These are phyloP conservation scores for Heteractis magnifica DNA, from an alignment of 92 coral and sea anemone species.

Conservation along the genomic window DNA sequence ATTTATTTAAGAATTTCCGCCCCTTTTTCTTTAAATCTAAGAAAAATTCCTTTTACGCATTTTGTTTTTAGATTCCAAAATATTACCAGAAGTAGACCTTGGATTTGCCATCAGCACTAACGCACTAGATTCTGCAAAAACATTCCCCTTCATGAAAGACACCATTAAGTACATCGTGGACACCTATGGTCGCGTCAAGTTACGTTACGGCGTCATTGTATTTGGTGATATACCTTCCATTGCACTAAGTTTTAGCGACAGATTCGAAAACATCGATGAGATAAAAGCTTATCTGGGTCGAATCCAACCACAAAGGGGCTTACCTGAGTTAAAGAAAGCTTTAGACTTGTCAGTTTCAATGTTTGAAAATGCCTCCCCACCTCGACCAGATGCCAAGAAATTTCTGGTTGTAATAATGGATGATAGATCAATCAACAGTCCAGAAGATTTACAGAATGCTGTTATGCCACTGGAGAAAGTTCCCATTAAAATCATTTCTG, in stretches of 20 bases:
- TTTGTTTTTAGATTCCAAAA: slow-evolving; percentile 42
- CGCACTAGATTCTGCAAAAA: slow-evolving; percentile 44
- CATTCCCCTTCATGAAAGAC: slow-evolving; percentile 55
- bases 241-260: slow-evolving; percentile 49
- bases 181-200: slow-evolving; percentile 52
- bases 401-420: slow-evolving; percentile 71
- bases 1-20: too few relatives aligned
- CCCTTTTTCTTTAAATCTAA: neutral
- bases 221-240: slow-evolving; percentile 53
- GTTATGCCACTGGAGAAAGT: slow-evolving; percentile 56
- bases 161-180: slow-evolving; percentile 58
- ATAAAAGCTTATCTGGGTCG: slow-evolving; percentile 35
- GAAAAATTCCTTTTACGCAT: neutral
- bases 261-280: slow-evolving; percentile 34
- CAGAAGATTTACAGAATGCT: slow-evolving; percentile 52
- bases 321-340: slow-evolving; percentile 58
- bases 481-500: slow-evolving; percentile 60
- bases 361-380: slow-evolving; percentile 40
- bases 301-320: slow-evolving; percentile 53
- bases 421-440: slow-evolving; percentile 40
- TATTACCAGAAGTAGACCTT: slow-evolving; percentile 71
- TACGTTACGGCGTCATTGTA: slow-evolving; percentile 64
- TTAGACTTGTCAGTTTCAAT: slow-evolving; percentile 45
- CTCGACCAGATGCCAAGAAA: slow-evolving; percentile 47
- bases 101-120: slow-evolving; percentile 70